Conservation (phyloP, 2,888 invertebrate genomes). For the Alentia gelatinosa region DNA sequence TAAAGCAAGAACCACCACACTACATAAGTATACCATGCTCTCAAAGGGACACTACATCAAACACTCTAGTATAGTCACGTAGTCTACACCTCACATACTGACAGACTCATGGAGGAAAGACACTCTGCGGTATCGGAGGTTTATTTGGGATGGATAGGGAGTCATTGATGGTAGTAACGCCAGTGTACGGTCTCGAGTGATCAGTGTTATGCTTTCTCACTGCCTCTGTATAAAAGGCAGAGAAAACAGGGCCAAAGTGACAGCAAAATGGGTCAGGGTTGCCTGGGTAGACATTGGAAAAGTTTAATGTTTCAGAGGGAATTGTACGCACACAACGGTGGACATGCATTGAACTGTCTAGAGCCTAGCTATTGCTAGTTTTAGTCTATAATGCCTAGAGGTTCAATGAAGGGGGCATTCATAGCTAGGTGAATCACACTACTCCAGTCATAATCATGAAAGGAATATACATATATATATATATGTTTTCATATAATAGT, state of each 20-base stretch:
- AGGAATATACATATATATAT: too few species aligned
- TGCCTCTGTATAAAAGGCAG: background rate
- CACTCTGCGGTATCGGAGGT: too few species aligned
- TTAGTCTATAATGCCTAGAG: too few species aligned
- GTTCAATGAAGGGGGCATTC: background rate
- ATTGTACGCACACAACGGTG: background rate
- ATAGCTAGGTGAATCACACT: background rate
- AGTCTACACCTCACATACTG: background rate
- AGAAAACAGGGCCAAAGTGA: conserved; percentile 36
- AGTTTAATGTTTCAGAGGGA: background rate
- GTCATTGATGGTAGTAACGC: background rate
- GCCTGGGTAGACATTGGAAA: background rate
- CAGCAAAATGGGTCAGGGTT: background rate
- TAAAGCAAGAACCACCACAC: background rate
- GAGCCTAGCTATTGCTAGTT: background rate
- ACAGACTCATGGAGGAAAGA: background rate
- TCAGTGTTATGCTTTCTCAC: background rate
- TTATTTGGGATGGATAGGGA: background rate
- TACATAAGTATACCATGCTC: background rate
- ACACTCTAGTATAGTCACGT: background rate
- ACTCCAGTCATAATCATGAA: too few species aligned
- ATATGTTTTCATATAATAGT: too few species aligned
- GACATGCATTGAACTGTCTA: background rate
- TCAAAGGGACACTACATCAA: conserved; percentile 13
- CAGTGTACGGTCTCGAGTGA: background rate